A percentile compares a stretch with the other conserved stretches of the same genome.
phyloP scores from a whole-genome alignment of 2,113 vertebrate species.

The Panthera uncia region DNA sequence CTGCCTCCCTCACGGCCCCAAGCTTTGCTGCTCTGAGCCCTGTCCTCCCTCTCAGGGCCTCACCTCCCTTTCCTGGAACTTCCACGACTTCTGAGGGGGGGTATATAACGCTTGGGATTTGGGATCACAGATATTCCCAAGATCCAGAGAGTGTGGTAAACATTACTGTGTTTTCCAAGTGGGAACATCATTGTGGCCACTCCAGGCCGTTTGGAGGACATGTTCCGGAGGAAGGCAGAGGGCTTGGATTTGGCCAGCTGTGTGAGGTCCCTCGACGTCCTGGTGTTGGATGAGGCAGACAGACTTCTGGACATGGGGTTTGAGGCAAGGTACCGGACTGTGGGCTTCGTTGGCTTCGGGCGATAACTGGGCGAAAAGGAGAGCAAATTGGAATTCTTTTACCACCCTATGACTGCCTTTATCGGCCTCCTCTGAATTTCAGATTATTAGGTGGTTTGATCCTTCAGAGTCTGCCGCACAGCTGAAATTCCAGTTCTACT shows the following conservation, averaged over 20 bases:
- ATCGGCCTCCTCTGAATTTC: not conserved
- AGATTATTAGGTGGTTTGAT: not conserved
- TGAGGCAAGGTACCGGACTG: constrained; percentile 90
- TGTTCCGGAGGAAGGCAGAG: constrained; percentile 94
- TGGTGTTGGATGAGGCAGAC: constrained; percentile 97
- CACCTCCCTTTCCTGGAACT: not conserved
- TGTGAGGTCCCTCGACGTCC: constrained; percentile 92
- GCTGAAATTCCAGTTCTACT: not conserved
- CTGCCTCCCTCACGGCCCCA: fast-evolving
- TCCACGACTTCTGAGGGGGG: not conserved
- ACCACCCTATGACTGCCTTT: not conserved
- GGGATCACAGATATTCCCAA: not conserved
- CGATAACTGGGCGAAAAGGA: not conserved
- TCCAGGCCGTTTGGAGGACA: constrained; percentile 95
- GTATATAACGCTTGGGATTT: not conserved
- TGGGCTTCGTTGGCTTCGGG: fast-evolving
- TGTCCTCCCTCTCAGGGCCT: not conserved
- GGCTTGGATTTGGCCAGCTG: constrained; percentile 91
- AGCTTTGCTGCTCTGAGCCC: not conserved
- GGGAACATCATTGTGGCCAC: constrained; percentile 96
- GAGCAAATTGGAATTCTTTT: not conserved
- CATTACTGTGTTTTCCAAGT: constrained; percentile 73
- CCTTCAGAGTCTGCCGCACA: not conserved
- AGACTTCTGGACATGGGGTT: constrained; percentile 98
- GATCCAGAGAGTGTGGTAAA: not conserved